These are phyloP conservation scores for Apoda limacodes DNA, from an alignment of 2,888 invertebrate species.

Conservation along the genomic window DNA sequence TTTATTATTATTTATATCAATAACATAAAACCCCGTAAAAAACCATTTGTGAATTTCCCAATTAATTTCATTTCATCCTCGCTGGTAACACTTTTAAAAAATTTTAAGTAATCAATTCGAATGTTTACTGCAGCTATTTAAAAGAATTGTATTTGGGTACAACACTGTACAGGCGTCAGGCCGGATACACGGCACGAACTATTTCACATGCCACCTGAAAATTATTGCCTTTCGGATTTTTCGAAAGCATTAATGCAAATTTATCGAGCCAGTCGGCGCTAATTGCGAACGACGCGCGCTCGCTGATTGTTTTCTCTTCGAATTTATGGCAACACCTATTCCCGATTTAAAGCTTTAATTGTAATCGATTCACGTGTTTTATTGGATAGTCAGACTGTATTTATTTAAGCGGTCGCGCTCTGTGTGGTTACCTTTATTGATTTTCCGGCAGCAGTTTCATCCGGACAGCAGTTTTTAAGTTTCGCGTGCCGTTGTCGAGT, in stretches of 20 bases:
- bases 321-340: conserved; percentile 70
- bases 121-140: too few relatives aligned
- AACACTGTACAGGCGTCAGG: too few relatives aligned
- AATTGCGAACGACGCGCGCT: conserved; percentile 63
- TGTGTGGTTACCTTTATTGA: conserved; percentile 61
- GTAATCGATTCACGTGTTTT: conserved; percentile 69
- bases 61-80: too few relatives aligned
- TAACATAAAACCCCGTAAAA: too few relatives aligned
- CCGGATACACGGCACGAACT: too few relatives aligned
- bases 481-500: conserved; percentile 29
- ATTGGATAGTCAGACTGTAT: conserved; percentile 65
- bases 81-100: too few relatives aligned
- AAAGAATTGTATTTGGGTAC: too few relatives aligned
- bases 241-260: conserved; percentile 70
- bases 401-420: conserved; percentile 52
- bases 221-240: conserved; percentile 66
- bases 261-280: conserved; percentile 66
- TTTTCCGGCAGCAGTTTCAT: conserved; percentile 39
- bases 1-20: too few relatives aligned
- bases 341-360: conserved; percentile 71
- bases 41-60: too few relatives aligned
- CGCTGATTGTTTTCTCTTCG: conserved; percentile 68
- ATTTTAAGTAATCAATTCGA: too few relatives aligned
- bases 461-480: conserved; percentile 35
- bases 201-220: conserved; percentile 57